A percentile compares a stretch with the other conserved stretches of the same genome.
These are phyloP conservation scores for Lepidochitona cinerea DNA, from an alignment of 2,888 invertebrate genomes.

Conservation along the genomic window DNA sequence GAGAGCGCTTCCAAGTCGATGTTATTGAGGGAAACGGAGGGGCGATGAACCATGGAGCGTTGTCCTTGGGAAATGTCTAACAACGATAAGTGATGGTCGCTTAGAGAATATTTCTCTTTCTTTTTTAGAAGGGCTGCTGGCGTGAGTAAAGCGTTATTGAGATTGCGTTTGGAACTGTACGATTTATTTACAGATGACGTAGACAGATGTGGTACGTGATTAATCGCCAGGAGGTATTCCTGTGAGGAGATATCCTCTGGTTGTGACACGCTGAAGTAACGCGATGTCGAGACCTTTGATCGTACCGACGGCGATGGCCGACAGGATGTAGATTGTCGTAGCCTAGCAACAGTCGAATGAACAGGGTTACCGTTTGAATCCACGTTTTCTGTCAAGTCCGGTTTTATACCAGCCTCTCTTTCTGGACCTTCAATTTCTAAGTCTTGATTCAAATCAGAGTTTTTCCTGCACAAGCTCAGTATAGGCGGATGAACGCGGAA, in stretches of 20 bases:
- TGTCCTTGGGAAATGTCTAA: neutral
- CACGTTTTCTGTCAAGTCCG: neutral
- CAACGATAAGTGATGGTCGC: neutral
- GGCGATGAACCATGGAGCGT: neutral
- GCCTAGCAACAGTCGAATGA: neutral
- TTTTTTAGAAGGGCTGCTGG: neutral
- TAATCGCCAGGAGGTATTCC: neutral
- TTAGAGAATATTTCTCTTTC: neutral
- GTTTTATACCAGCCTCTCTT: neutral
- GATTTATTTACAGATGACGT: neutral
- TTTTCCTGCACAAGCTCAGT: neutral
- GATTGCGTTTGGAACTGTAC: neutral
- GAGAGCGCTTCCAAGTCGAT: neutral
- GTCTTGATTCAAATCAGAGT: neutral
- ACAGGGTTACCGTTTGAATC: neutral
- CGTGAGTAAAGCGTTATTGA: neutral
- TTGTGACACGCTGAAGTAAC: neutral
- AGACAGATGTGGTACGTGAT: neutral
- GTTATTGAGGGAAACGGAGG: neutral
- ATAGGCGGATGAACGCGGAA: constrained; percentile 11
- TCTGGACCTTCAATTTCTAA: neutral
- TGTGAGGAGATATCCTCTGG: neutral
- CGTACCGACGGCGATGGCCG: neutral
- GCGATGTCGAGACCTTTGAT: neutral
- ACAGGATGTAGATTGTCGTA: too few species aligned